These are phyloP conservation scores for Pleuronectes platessa DNA, from an alignment of 2,113 vertebrate species.

Conservation along the genomic window DNA sequence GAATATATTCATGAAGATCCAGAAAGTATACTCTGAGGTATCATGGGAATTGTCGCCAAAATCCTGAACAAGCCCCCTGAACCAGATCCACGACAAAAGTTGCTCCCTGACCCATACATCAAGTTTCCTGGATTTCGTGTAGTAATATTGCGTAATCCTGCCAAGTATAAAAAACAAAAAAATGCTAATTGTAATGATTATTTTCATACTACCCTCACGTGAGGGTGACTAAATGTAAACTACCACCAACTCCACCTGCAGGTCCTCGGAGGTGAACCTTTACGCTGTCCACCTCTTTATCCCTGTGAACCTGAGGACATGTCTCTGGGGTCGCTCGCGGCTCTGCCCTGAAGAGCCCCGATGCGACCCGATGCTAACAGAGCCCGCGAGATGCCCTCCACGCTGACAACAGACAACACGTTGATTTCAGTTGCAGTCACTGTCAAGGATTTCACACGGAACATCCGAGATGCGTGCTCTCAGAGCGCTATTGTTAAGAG, in stretches of 20 bases:
- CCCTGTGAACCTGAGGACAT: conserved; percentile 34
- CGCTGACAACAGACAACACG: conserved; percentile 51
- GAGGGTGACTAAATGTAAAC: neutral
- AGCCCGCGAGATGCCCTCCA: conserved; percentile 43
- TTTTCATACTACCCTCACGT: neutral
- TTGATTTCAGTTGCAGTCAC: conserved; percentile 61
- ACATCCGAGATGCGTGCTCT: conserved; percentile 47
- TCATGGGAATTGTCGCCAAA: no score
- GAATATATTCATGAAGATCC: no score
- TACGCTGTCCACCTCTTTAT: conserved; percentile 11
- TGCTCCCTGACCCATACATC: no score
- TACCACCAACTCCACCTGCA: neutral
- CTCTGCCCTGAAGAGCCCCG: conserved; percentile 29
- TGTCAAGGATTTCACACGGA: conserved; percentile 62
- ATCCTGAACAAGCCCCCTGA: no score
- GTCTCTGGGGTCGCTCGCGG: conserved; percentile 35
- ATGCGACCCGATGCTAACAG: conserved; percentile 14
- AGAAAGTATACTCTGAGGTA: no score
- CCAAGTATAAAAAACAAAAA: no score
- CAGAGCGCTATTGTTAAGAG: conserved; percentile 61
- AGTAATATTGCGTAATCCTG: no score
- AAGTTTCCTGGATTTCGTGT: no score
- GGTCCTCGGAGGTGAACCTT: neutral
- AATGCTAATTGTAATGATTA: rapidly evolving
- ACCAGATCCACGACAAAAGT: no score